Conservation (phyloP, 2,113 vertebrate genomes). For the Electrona antarctica region DNA sequence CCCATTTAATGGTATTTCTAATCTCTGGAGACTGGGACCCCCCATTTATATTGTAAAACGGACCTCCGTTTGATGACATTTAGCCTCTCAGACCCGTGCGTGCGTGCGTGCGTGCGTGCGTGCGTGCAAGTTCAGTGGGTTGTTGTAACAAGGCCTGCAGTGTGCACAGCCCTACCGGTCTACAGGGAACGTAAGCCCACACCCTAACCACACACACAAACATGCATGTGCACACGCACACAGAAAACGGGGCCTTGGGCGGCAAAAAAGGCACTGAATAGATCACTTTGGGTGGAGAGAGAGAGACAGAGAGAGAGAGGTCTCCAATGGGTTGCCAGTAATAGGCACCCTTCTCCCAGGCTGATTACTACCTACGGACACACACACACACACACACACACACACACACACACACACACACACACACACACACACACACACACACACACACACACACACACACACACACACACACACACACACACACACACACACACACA, state of each 20-base stretch:
- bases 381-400: not conserved
- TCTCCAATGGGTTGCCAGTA: constrained; percentile 69
- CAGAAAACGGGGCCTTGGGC: constrained; percentile 16
- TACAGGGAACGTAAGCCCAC: constrained; percentile 44
- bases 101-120: no score
- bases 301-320: constrained; percentile 1
- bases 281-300: not conserved
- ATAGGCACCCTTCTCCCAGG: constrained; percentile 49
- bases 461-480: not conserved
- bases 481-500: constrained; percentile 4
- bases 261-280: not conserved
- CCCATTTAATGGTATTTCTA: no score
- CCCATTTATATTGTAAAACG: no score
- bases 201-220: constrained; percentile 53
- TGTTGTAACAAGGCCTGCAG: constrained; percentile 1
- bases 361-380: constrained; percentile 66
- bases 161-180: constrained; percentile 16
- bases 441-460: constrained; percentile 12
- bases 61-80: no score
- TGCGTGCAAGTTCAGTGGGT: not conserved
- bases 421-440: constrained; percentile 1
- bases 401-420: constrained; percentile 3
- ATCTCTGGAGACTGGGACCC: no score
- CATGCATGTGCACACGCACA: not conserved
- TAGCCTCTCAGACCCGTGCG: no score